A percentile compares a stretch with the other conserved stretches of the same genome.
These are phyloP conservation scores for Carassius gibelio DNA, from an alignment of 2,113 vertebrate genomes.

Conservation along the genomic window DNA sequence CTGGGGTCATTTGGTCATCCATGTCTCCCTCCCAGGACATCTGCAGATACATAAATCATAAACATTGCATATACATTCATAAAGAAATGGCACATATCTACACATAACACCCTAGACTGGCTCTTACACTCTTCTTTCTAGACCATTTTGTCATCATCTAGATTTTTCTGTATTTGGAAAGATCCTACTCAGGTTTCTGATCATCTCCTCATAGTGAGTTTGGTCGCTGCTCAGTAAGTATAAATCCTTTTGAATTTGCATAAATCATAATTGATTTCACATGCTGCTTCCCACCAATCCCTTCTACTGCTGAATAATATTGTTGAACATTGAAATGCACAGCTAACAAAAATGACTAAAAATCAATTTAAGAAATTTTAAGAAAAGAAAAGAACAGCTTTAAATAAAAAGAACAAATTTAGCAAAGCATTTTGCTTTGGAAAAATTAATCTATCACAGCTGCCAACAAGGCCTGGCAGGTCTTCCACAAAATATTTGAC, in stretches of 20 bases:
- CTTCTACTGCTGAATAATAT: not conserved
- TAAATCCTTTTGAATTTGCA: constrained; percentile 42
- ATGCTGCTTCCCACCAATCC: not conserved
- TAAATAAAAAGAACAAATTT: not conserved
- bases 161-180: not conserved
- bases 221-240: constrained; percentile 42
- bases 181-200: constrained; percentile 41
- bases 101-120: constrained; percentile 38
- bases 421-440: not conserved
- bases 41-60: constrained; percentile 59
- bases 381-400: not conserved
- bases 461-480: not conserved
- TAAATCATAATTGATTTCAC: constrained; percentile 40
- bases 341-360: not conserved
- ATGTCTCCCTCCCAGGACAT: constrained; percentile 72
- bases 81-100: constrained; percentile 17
- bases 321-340: not conserved
- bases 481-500: constrained; percentile 10
- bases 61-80: constrained; percentile 1
- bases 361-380: not conserved
- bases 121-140: constrained; percentile 34
- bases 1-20: constrained; percentile 70
- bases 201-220: constrained; percentile 48
- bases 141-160: not conserved
- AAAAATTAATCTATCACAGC: not conserved